These are phyloP conservation scores for Elysia crispata DNA, from an alignment of 2,888 invertebrate species.

Conservation along the genomic window DNA sequence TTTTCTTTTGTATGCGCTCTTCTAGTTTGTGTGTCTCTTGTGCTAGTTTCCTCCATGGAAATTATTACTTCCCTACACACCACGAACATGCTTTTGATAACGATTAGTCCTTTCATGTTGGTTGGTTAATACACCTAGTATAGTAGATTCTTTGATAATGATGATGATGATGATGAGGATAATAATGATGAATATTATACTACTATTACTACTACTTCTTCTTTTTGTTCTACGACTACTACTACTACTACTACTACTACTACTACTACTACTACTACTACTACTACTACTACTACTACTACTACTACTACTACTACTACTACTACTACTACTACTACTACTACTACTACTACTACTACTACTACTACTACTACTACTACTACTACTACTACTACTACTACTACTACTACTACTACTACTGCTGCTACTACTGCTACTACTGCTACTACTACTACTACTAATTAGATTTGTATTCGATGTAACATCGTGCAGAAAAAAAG, in stretches of 20 bases:
- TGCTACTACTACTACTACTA: slow-evolving; percentile 33
- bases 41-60: too few relatives aligned
- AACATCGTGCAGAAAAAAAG: background rate
- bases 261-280: slow-evolving; percentile 30
- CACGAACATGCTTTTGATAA: too few relatives aligned
- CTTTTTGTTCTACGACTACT: slow-evolving; percentile 16
- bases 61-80: too few relatives aligned
- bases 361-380: slow-evolving; percentile 46
- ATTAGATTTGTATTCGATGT: background rate
- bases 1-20: background rate
- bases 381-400: slow-evolving; percentile 38
- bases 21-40: too few relatives aligned
- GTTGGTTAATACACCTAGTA: too few relatives aligned
- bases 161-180: background rate
- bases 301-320: slow-evolving; percentile 33
- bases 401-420: slow-evolving; percentile 35
- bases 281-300: slow-evolving; percentile 21
- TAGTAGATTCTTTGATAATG: background rate
- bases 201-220: background rate
- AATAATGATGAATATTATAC: background rate
- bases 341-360: slow-evolving; percentile 45
- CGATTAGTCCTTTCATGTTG: too few relatives aligned
- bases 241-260: slow-evolving; percentile 22
- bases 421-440: slow-evolving; percentile 46
- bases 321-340: slow-evolving; percentile 45